These are phyloP conservation scores for Rhynchophorus ferrugineus DNA, from an alignment of 1,140 invertebrate genomes.

Conservation along the genomic window DNA sequence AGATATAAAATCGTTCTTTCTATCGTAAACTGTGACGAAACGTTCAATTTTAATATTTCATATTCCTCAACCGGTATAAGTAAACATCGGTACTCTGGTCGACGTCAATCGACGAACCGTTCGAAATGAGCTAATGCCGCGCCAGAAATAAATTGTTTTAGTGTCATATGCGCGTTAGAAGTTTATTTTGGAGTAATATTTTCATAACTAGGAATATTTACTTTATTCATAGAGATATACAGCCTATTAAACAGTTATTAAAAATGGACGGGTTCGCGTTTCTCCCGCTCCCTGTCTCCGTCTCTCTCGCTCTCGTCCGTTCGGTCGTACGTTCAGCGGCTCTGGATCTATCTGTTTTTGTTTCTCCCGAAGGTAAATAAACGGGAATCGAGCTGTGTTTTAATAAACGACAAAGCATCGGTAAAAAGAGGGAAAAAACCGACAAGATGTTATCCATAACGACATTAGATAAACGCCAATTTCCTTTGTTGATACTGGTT, in stretches of 20 bases:
- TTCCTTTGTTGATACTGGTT: slow-evolving; percentile 20
- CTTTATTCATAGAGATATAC: slow-evolving; percentile 25
- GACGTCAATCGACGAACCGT: slow-evolving; percentile 25
- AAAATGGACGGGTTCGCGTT: slow-evolving; percentile 17
- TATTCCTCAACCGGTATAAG: slow-evolving; percentile 20
- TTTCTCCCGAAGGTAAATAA: neutral
- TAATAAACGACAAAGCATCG: slow-evolving; percentile 22
- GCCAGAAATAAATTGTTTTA: slow-evolving; percentile 28
- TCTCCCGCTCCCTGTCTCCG: slow-evolving; percentile 11
- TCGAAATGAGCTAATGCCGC: slow-evolving; percentile 23
- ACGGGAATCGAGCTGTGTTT: neutral
- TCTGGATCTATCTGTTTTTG: neutral
- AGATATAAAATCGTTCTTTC: slow-evolving; percentile 3
- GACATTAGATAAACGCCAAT: slow-evolving; percentile 21
- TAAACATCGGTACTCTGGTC: slow-evolving; percentile 24
- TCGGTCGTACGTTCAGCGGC: slow-evolving; percentile 5
- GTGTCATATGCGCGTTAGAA: slow-evolving; percentile 27
- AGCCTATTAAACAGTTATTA: slow-evolving; percentile 24
- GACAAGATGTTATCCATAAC: slow-evolving; percentile 10
- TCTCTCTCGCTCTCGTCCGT: slow-evolving; percentile 20
- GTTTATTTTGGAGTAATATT: slow-evolving; percentile 30
- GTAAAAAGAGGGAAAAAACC: slow-evolving; percentile 19
- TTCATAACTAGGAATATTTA: slow-evolving; percentile 28
- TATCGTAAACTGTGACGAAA: slow-evolving; percentile 18
- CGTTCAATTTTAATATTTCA: slow-evolving; percentile 25